Base-by-base conservation (phyloP, 2,888 invertebrate genomes). In the Himalopsyche anomala region DNA sequence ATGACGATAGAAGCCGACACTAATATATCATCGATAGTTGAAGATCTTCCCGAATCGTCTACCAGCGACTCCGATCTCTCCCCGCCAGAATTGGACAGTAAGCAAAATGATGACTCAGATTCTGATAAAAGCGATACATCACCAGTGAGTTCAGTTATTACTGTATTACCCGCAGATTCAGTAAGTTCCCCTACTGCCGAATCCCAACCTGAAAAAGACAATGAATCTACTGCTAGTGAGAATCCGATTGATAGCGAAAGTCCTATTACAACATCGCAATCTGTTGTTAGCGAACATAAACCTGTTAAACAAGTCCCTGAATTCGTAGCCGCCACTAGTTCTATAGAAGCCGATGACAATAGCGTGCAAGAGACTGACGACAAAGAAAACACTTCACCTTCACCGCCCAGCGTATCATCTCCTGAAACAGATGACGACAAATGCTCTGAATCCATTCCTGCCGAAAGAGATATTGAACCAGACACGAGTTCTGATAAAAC, bases 121-220 rank as follows among this genome's bases (percentile, higher is more conserved):
- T 79, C 40, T 2, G 69, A 51, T 15, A 28, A 82, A 28, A 45
- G 55, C 9, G 51, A 82, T 11, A 79, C 62, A 11, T 56, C 79
- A 8, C 85, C 83, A 5, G 56, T 80, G 6, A 85, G 38, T 81
- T 69, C 87, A 56, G 90, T 90, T 82, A 81, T 84, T 19, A 74
- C 84, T 0, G 62, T 82, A n/a, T 38, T 86, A 40, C 84, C 89
- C 84, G 90, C 90, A 51, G 88, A 89, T 80, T 74, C 84, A n/a
- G 62, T 62, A 19, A 62, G 19, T 62, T 62, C 62, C 81, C 87
- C 74, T 51, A 80, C 88, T 84, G 89, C 90, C 88, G 89, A 90
- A 62, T 87, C 89, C 69, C 51, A 80, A 38, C 87, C 87, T 56
- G 90, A 90, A 85, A 84, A 84, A 38, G 84, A 83, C 54, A 81